Evolutionary conservation across 2,797 vertebrate genomes (phyloP).

Genomic region (Danio aesculapii): DNA sequence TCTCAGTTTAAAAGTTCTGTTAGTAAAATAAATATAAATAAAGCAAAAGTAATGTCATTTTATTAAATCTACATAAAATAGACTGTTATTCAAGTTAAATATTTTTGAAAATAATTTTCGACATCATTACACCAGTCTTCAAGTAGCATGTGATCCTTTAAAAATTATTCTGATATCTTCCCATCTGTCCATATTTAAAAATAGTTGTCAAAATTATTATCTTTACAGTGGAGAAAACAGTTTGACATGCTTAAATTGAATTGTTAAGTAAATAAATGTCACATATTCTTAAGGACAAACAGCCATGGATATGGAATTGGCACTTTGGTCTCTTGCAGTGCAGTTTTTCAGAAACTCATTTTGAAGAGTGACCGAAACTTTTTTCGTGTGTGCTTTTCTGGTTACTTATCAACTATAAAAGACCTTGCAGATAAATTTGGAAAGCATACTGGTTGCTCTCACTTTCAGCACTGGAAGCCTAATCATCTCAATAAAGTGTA

Average conservation of each 20-base stretch:
- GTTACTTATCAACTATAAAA: slow-evolving; percentile 80
- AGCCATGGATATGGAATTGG: slow-evolving; percentile 20
- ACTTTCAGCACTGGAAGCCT: slow-evolving; percentile 57
- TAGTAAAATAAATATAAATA: too few relatives aligned
- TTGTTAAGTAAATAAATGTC: background rate
- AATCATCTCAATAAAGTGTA: slow-evolving; percentile 42
- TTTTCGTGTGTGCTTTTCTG: slow-evolving; percentile 59
- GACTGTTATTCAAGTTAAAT: too few relatives aligned
- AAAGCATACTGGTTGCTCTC: slow-evolving; percentile 59
- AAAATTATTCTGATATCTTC: background rate
- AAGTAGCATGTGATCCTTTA: background rate
- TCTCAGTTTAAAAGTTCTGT: background rate
- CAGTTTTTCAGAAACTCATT: slow-evolving; percentile 8
- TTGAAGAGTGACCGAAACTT: slow-evolving; percentile 54
- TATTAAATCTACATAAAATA: too few relatives aligned
- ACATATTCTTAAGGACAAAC: background rate
- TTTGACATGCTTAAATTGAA: background rate
- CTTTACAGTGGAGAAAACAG: too few relatives aligned
- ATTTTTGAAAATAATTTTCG: background rate
- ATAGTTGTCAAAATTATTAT: too few relatives aligned
- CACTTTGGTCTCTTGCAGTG: slow-evolving; percentile 37
- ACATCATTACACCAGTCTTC: background rate
- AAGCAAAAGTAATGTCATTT: too few relatives aligned
- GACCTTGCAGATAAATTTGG: slow-evolving; percentile 74
- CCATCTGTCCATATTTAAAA: too few relatives aligned